Base-by-base conservation (phyloP, 1,140 invertebrate genomes). In the Stegodyphus mimosarum region DNA sequence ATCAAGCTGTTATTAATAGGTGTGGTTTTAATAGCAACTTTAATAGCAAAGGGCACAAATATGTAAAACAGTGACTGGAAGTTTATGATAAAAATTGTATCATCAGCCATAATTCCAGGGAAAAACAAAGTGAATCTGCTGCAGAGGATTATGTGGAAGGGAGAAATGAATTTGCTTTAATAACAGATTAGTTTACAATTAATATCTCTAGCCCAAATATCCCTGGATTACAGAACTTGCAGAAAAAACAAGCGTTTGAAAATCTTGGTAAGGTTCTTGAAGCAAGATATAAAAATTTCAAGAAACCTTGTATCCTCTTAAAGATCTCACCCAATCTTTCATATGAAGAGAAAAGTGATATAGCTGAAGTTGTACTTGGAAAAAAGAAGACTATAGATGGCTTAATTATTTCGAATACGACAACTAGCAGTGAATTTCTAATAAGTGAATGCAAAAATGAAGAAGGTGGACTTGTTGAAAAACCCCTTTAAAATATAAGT, bases 141-240 rank as follows among this genome's bases (percentile, higher is more conserved):
- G 91, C 93, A 48, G 89, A 92, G 17, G 98, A 99, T 91, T 99
- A 99, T 90, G 92, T 94, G 11, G 89, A 93, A 88, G 96, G 96
- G 33, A 93, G 98, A 3, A 90, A 93, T 83, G 93, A 92, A 88
- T 97, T 98, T 91, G 92, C 93, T 52, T 90, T 93, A 70, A 88
- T 95, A 17, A 95, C 96, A 1, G 95, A 97, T 91, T 98, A 98
- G 90, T 93, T 97, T 88, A 96, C 98, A 7, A 94, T 98, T 17
- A 98, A 98, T 91, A 91, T 98, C 18, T 96, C 95, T 89, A 95
- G 94, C 90, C 98, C 98, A 1, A 99, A 99, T 89, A 99, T 98
- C 15, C 95, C 96, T 7, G 97, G 97, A 50, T 91, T 99, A 17
- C 91, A 98, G 86, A 92, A 93, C 86, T 91, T 99, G 88, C 98